Conservation (phyloP, 2,797 vertebrate genomes). For the Thamnophis elegans region DNA sequence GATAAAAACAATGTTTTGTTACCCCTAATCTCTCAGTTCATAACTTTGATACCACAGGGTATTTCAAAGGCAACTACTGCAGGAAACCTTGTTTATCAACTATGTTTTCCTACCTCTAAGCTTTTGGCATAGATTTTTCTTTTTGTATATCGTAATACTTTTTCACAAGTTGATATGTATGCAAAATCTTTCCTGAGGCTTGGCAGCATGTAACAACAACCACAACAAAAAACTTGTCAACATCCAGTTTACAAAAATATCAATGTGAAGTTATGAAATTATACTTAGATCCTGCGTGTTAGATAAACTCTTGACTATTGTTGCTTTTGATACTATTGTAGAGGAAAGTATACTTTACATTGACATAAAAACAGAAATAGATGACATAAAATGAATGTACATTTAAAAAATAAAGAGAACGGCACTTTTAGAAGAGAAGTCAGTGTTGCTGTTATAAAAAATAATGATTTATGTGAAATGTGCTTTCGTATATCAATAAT, state of each 20-base stretch:
- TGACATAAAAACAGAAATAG: neutral
- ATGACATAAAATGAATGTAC: slow-evolving; percentile 37
- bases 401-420: slow-evolving; percentile 6
- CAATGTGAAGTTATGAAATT: neutral
- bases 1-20: slow-evolving; percentile 30
- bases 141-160: neutral
- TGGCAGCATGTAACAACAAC: slow-evolving; percentile 15
- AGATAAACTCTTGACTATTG: slow-evolving; percentile 28
- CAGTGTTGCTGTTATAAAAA: neutral
- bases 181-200: slow-evolving; percentile 38
- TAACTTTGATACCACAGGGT: slow-evolving; percentile 41
- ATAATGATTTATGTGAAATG: slow-evolving; percentile 12
- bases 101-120: slow-evolving; percentile 15
- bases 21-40: slow-evolving; percentile 39
- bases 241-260: slow-evolving; percentile 6
- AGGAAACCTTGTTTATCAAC: slow-evolving; percentile 18
- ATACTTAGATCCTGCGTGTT: slow-evolving; percentile 7
- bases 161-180: slow-evolving; percentile 29
- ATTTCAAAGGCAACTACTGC: slow-evolving; percentile 52
- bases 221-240: slow-evolving; percentile 34
- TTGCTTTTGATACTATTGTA: slow-evolving; percentile 33
- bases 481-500: neutral
- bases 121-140: neutral
- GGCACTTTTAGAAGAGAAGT: neutral
- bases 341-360: neutral